Evolutionary conservation across 2,888 invertebrate species (phyloP), one percentile per base, ranked within the genome.

Genomic region (Lymantria dispar): DNA sequence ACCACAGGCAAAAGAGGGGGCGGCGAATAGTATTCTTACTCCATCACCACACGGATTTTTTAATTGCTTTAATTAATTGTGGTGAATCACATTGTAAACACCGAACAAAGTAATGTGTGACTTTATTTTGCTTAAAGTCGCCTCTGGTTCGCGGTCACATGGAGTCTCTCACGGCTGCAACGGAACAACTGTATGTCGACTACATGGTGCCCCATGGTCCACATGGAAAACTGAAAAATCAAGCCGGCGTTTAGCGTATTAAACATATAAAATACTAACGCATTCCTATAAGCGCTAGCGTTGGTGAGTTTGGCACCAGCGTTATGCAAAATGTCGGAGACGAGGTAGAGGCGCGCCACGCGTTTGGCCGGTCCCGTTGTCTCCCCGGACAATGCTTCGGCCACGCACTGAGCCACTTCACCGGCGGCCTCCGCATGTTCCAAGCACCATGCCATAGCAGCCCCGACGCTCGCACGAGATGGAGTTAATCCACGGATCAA

Each of bases 381-480:
- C 8, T 91, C 80, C 67, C 95, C 96, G 8, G 95, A 93, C 42
- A 99, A 92, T 0, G 98, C 94, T 85, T 98, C 98, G 1, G 95
- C 93, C 52, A 99, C 94, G 82, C 98, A 98, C 63, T 97, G 96
- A 45, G 97, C 96, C 57, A 99, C 85, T 92, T 99, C 99, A 76
- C 97, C 97, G 1, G 99, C 98, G 30, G 98, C 98, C 84, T 99
- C 99, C 15, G 98, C 98, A 87, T 99, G 99, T 80, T 99, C 98
- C 57, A 99, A 96, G 85, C 99, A 99, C 94, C 98, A 99, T 47
- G 99, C 96, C 99, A 99, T 99, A 12, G 96, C 96, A 79, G 98
- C 98, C 8, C 96, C 98, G 53, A 99, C 95, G 83, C 95, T 95
- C 54, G 92, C 85, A 49, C 96, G 93, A 71, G 96, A 95, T 0